Base-by-base conservation (phyloP, 2,113 vertebrate species). In the Haplochromis burtoni region DNA sequence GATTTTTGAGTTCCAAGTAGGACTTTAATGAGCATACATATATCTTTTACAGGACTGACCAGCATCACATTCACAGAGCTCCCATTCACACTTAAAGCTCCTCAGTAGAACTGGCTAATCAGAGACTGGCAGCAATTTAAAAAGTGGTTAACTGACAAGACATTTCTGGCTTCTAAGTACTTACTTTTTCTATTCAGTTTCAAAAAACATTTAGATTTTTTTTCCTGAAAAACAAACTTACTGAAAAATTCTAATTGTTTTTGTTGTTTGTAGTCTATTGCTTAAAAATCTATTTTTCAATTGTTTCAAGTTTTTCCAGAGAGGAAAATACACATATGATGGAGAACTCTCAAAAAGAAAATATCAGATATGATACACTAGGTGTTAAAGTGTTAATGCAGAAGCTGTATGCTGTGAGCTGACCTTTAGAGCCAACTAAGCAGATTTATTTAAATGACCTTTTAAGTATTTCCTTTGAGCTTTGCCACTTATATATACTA, bases 81-180 rank as follows among this genome's bases (percentile, higher is more conserved):
- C 57, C 81, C 10, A 86, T 92, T 92, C 54, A 92, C 6, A 51
- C 59, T 92, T 90, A 26, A 91, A 12, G 49, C 40, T 68, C 7
- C 42, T 42, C 6, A 31, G 19, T 54, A 51, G 8, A 54, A 78
- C 35, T 83, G n/a, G 10, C 31, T 16, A 82, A 76, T 53, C 54
- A 42, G 31, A 68, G 8, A 53, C 5, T 31, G 54, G 10, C 19
- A 80, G 33, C 33, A 85, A 40, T 42, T 38, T 82, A 17, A 51
- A 49, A 53, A 21, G 4, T 61, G 13, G 73, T 55, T 6, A 24
- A 51, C 63, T 66, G 42, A 55, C 5, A 78, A 78, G 73, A 78
- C 73, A 78, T 51, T 33, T 51, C 73, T 51, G 45, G 4, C 26
- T n/a, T 31, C 26, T 7, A 29, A n/a, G 7, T 31, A 78, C 45